Conservation (phyloP, 2,888 invertebrate genomes). For the Dicycla oo region DNA sequence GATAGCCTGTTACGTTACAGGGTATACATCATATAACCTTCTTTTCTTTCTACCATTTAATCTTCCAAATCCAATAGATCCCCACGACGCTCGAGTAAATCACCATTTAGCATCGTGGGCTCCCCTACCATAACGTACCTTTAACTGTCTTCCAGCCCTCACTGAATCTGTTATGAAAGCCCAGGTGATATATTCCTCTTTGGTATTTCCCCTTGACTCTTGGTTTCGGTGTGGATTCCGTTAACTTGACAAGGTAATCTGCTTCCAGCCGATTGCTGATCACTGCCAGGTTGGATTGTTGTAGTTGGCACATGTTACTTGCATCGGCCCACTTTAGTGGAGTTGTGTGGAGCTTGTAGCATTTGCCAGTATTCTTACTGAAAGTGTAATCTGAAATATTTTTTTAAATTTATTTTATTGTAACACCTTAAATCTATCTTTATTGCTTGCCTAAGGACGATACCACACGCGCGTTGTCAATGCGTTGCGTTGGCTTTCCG, state of each 20-base stretch:
- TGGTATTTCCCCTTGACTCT: conserved; percentile 32
- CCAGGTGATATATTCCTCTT: conserved; percentile 64
- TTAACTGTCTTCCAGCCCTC: conserved; percentile 72
- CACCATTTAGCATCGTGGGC: too few relatives aligned
- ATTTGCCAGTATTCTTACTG: conserved; percentile 69
- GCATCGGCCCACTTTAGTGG: conserved; percentile 80
- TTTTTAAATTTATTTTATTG: neutral
- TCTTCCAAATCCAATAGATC: too few relatives aligned
- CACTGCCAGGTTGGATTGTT: conserved; percentile 77
- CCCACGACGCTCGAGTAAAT: too few relatives aligned
- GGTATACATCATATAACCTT: too few relatives aligned
- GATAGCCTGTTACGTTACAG: too few relatives aligned
- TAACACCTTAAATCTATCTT: neutral
- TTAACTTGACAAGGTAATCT: conserved; percentile 36
- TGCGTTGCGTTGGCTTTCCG: too few relatives aligned
- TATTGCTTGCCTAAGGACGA: too few relatives aligned
- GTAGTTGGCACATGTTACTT: conserved; percentile 73
- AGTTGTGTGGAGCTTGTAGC: conserved; percentile 80
- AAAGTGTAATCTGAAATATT: conserved; percentile 76
- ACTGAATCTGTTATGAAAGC: conserved; percentile 66
- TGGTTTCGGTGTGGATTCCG: conserved; percentile 10
- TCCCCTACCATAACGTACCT: conserved; percentile 65
- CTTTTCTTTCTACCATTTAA: too few relatives aligned
- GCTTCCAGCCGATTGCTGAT: conserved; percentile 66
- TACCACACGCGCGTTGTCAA: too few relatives aligned